Evolutionary conservation across 2,113 vertebrate species (phyloP).

Genomic region (Alligator sinensis): DNA sequence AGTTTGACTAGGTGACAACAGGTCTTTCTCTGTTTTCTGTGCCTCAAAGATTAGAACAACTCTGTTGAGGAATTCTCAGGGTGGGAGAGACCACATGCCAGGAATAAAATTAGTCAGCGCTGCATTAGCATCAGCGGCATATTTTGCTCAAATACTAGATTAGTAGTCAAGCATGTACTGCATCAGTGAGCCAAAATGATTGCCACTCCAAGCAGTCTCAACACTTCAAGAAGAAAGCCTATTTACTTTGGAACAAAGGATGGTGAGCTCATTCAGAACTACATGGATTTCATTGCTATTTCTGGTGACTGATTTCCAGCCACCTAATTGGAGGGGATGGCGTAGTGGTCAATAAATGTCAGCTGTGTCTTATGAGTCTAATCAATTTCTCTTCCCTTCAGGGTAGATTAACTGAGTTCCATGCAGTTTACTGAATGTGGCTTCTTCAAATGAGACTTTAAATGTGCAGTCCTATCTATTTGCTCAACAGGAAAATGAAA

Average conservation of each 20-base stretch:
- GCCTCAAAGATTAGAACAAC: background rate
- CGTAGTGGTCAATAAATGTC: accelerated
- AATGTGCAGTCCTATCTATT: background rate
- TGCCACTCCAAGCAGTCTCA: background rate
- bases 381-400: background rate
- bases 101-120: background rate
- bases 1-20: accelerated
- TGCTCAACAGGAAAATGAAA: background rate
- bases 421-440: background rate
- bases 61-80: background rate
- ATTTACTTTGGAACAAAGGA: background rate
- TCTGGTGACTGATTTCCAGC: accelerated
- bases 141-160: background rate
- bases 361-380: accelerated
- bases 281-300: accelerated
- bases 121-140: accelerated
- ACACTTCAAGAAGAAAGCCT: background rate
- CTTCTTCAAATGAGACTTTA: background rate
- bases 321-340: background rate
- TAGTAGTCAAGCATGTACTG: accelerated
- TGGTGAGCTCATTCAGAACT: background rate
- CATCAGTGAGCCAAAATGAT: background rate
- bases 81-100: background rate
- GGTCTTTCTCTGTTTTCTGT: background rate
- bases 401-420: accelerated